A percentile compares a stretch with the other conserved stretches of the same genome.
Conservation (phyloP, 2,888 invertebrate genomes). For the Adela reaumurella region DNA sequence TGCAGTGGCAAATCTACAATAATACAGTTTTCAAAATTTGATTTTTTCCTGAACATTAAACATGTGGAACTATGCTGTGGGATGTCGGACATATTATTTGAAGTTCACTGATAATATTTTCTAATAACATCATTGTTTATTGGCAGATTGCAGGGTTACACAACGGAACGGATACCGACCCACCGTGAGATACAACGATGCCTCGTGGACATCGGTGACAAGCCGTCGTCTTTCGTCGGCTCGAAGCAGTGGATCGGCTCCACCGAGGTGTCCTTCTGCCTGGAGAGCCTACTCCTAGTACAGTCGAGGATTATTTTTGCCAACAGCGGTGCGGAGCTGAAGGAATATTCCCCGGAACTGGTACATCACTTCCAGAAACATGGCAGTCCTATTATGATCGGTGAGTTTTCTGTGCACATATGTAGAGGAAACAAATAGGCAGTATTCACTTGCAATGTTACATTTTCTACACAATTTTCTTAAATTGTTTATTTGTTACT, state of each 20-base stretch:
- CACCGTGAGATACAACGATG: conserved; percentile 90
- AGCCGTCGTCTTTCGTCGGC: conserved; percentile 79
- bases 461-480: too few species aligned
- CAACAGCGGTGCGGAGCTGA: conserved; percentile 80
- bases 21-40: too few species aligned
- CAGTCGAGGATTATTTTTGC: conserved; percentile 81
- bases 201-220: conserved; percentile 92
- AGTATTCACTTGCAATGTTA: too few species aligned
- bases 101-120: too few species aligned
- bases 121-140: conserved; percentile 3
- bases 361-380: conserved; percentile 87
- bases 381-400: conserved; percentile 98
- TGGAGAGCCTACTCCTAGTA: conserved; percentile 76
- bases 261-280: conserved; percentile 90
- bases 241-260: conserved; percentile 98
- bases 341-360: conserved; percentile 74
- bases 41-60: too few species aligned
- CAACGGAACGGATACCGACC: conserved; percentile 70
- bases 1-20: too few species aligned
- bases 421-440: too few species aligned
- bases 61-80: too few species aligned
- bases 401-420: conserved; percentile 55
- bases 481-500: too few species aligned
- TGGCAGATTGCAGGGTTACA: conserved; percentile 77
- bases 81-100: too few species aligned